phyloP scores from a whole-genome alignment of 64 coral and sea anemone genomes.

The Dendrophyllia cribrosa region DNA sequence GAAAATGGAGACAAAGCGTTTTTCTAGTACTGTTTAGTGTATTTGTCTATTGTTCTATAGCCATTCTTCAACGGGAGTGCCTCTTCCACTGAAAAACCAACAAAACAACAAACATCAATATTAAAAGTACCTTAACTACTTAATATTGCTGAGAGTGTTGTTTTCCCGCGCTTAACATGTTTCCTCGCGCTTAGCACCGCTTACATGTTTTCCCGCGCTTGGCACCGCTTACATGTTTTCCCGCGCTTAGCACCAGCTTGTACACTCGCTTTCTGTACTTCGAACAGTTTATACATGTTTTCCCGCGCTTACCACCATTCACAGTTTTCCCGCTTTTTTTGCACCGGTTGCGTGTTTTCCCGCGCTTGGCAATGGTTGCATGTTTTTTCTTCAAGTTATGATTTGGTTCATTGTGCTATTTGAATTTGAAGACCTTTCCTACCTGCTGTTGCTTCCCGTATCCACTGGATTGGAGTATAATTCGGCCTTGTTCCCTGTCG shows the following conservation, averaged over 20 bases:
- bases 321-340: not conserved
- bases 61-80: conserved; percentile 50
- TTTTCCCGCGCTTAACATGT: not conserved
- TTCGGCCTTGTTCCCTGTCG: conserved; percentile 84
- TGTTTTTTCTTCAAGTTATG: not conserved
- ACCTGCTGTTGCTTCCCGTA: conserved; percentile 45
- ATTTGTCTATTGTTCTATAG: not conserved
- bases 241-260: too few species aligned
- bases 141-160: not conserved
- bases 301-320: too few species aligned
- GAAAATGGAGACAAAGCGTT: too few species aligned
- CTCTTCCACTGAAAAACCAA: conserved; percentile 43
- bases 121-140: not conserved
- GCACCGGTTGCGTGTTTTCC: too few species aligned
- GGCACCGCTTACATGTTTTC: too few species aligned
- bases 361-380: not conserved
- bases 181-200: too few species aligned
- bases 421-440: not conserved
- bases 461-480: conserved; percentile 59
- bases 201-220: too few species aligned
- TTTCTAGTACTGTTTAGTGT: not conserved
- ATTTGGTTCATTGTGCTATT: not conserved
- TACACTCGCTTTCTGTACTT: too few species aligned
- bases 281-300: too few species aligned
- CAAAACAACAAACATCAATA: not conserved